Evolutionary conservation across 1,140 invertebrate species (phyloP).

Genomic region (Linepithema humile): DNA sequence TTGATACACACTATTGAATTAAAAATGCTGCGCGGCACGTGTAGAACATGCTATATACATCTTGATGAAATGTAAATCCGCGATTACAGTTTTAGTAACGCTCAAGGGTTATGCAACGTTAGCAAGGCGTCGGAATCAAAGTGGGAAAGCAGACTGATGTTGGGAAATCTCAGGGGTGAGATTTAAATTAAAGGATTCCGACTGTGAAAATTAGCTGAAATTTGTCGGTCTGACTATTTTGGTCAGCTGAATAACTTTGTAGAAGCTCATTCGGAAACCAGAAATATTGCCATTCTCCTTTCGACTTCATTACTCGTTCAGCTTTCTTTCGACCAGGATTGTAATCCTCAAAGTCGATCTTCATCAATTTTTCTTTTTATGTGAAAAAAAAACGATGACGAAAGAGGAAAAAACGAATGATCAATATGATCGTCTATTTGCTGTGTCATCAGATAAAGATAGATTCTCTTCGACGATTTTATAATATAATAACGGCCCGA

Average conservation of each 20-base stretch:
- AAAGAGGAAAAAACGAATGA: neutral
- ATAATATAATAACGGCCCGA: neutral
- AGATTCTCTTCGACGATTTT: neutral
- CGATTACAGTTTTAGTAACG: constrained; percentile 27
- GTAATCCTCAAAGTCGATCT: constrained; percentile 6
- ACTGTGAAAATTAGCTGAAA: constrained; percentile 79
- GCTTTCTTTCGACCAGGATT: neutral
- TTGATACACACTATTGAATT: neutral
- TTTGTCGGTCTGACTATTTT: constrained; percentile 72
- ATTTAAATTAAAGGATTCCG: constrained; percentile 80
- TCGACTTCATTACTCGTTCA: neutral
- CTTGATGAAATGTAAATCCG: neutral
- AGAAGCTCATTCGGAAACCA: neutral
- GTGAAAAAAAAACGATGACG: neutral
- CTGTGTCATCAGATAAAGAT: constrained; percentile 10
- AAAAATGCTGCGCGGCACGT: neutral
- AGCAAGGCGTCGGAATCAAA: constrained; percentile 5
- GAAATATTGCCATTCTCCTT: neutral
- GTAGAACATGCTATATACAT: neutral
- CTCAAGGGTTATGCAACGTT: neutral
- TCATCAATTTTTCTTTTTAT: neutral
- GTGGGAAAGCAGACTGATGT: neutral
- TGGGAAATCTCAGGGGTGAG: constrained; percentile 73
- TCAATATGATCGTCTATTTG: neutral
- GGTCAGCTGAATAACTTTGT: neutral